Evolutionary conservation across 2,113 vertebrate genomes (phyloP), one percentile per base, ranked within the genome.

Genomic region (Zosterops japonicus): DNA sequence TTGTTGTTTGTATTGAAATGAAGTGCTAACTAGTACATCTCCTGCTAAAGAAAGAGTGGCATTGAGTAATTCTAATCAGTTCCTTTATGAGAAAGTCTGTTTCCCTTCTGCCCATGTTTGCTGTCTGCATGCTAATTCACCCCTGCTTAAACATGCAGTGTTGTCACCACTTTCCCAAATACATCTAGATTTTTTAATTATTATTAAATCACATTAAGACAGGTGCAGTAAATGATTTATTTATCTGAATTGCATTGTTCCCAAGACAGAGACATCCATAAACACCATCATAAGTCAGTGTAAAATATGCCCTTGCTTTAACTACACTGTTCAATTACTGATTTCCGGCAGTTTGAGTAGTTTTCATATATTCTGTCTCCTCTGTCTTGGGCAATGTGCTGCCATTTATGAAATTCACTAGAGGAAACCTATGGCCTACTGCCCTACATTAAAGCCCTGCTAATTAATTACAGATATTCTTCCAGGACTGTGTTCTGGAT

Each of bases 101-200:
- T 97, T 96, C 91, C 89, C 91, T 94, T 94, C 87, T 96, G 82
- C 78, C 90, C 53, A 10, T 1, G 78, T 68, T 91, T 96, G 91
- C 96, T 94, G 95, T 93, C 94, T 96, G 90, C 96, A 94, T 96
- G 86, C 85, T 97, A 97, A 97, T 97, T 94, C 89, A 80, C 23
- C 29, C 83, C 86, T 74, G 55, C 81, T 95, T 50, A 20, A 90
- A 83, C 76, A 80, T 64, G 31, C 56, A 36, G 31, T 8, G 42
- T 52, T 93, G 47, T 90, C 63, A 83, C 47, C 68, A 55, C 41
- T 60, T 27, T 55, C 1, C 35, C 78, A 84, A 93, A 53, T 41
- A 85, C 83, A 83, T 55, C 63, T 60, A 28, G 9, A 41, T 33
- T 23, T 60, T 39, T 47, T 61, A 57, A 57, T 60, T 41, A n/a